A percentile compares a stretch with the other conserved stretches of the same genome.
phyloP scores from a whole-genome alignment of 2,113 vertebrate genomes.

The Otis tarda region DNA sequence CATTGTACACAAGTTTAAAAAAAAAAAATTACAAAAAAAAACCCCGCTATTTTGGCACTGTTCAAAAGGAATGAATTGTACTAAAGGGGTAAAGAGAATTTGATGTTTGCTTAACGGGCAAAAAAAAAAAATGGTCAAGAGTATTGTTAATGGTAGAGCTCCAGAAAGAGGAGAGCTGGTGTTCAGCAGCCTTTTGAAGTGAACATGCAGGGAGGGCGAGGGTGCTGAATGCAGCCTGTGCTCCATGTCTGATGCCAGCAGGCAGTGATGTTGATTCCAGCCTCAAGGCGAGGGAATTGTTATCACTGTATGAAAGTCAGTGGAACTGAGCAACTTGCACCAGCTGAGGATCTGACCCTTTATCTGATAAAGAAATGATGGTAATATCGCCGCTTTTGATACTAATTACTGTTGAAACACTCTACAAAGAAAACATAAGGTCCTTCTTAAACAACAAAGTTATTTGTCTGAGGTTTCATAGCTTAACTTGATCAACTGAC shows the following conservation, averaged over 20 bases:
- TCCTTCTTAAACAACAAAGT: not conserved
- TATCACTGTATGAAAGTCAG: not conserved
- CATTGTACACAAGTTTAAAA: not conserved
- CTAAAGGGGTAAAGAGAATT: not conserved
- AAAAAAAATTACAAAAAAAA: not conserved
- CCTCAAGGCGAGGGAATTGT: not conserved
- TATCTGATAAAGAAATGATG: not conserved
- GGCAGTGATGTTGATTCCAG: not conserved
- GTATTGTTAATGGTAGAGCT: not conserved
- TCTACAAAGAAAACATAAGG: not conserved
- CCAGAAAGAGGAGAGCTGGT: not conserved
- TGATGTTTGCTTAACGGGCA: not conserved
- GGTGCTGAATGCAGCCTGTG: fast-evolving
- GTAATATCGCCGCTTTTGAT: not conserved
- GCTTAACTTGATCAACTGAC: not conserved
- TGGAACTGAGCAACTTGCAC: not conserved
- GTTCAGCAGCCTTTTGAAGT: not conserved
- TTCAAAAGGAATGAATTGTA: not conserved
- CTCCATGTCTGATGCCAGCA: not conserved
- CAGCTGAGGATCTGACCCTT: not conserved
- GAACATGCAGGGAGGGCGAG: not conserved
- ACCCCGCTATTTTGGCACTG: not conserved
- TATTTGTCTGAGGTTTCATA: not conserved
- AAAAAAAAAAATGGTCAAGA: not conserved
- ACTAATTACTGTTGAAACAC: not conserved